Evolutionary conservation across 2,888 invertebrate species (phyloP), one percentile per base, ranked within the genome.

Genomic region (Andrena marginata): DNA sequence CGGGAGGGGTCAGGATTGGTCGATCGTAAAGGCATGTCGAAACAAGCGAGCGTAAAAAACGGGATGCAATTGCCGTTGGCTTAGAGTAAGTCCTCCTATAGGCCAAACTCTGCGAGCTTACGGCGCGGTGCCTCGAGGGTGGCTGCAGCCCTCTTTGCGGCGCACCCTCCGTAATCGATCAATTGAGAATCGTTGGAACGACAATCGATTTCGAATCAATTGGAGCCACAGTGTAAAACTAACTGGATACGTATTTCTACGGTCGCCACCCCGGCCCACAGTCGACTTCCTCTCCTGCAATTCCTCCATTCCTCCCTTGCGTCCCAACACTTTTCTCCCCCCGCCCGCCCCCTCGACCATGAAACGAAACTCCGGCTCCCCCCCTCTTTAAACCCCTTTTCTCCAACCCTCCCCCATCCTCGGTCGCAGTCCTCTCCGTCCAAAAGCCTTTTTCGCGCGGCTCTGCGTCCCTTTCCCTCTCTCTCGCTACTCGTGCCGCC

Each of bases 141-240:
- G 71, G 79, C 80, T 51, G 77, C 51, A 60, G 73, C 83, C 83
- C 85, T 83, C 82, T 85, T 87, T 80, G 84, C 82, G 81, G 77
- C 79, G 82, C 86, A 81, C 87, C 84, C 85, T 82, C 83, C 87
- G 91, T 91, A 92, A 93, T 93, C 92, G 92, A 93, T 93, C 92
- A 93, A 93, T 92, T 92, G 92, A 92, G 92, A 93, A 93, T 92
- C 93, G 93, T 90, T 93, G 91, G 88, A 93, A 92, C 92, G 92
- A 93, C 93, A 93, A 93, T 93, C 92, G 92, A 93, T 93, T 93
- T 91, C 92, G 89, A 93, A 93, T 93, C 93, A 93, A 93, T 93
- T 92, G 92, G 89, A 91, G 91, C 90, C 91, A 88, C 92, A 87
- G 91, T 93, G 92, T 93, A 93, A 92, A 92, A 93, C 93, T 93